phyloP scores from a whole-genome alignment of 2,888 invertebrate genomes.

The Dilophus febrilis region DNA sequence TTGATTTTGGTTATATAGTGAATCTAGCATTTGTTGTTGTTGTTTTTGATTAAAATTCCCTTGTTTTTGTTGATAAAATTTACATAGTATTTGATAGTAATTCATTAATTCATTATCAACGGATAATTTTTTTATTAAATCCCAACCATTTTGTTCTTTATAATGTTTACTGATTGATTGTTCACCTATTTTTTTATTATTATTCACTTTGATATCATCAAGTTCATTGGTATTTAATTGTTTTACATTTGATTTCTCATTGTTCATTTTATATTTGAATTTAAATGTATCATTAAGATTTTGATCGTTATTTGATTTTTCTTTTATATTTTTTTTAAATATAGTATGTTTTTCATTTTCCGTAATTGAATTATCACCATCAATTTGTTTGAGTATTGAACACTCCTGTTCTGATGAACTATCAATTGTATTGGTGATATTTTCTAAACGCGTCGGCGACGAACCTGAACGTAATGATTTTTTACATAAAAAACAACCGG shows the following conservation, averaged over 20 bases:
- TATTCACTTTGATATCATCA: not conserved
- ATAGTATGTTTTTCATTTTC: no score
- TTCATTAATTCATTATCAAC: constrained; percentile 6
- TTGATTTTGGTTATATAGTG: not conserved
- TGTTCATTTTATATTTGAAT: no score
- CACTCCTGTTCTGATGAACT: constrained; percentile 28
- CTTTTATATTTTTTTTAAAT: no score
- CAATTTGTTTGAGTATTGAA: no score
- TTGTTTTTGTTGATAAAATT: constrained; percentile 5
- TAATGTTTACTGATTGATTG: constrained; percentile 3
- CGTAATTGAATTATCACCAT: no score
- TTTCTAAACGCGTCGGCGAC: constrained; percentile 21
- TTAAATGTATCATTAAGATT: not conserved
- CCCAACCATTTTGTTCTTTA: constrained; percentile 1
- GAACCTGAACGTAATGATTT: constrained; percentile 17
- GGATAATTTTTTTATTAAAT: constrained; percentile 4
- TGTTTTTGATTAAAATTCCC: not conserved
- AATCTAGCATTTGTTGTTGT: not conserved
- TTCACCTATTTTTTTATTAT: not conserved
- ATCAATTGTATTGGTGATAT: constrained; percentile 21
- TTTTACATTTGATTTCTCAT: no score
- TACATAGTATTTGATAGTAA: constrained; percentile 6
- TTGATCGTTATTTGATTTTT: not conserved
- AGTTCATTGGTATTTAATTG: no score
- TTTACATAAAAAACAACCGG: constrained; percentile 80